phyloP scores from a whole-genome alignment of 2,888 invertebrate genomes.

The Pristionchus exspectatus region DNA sequence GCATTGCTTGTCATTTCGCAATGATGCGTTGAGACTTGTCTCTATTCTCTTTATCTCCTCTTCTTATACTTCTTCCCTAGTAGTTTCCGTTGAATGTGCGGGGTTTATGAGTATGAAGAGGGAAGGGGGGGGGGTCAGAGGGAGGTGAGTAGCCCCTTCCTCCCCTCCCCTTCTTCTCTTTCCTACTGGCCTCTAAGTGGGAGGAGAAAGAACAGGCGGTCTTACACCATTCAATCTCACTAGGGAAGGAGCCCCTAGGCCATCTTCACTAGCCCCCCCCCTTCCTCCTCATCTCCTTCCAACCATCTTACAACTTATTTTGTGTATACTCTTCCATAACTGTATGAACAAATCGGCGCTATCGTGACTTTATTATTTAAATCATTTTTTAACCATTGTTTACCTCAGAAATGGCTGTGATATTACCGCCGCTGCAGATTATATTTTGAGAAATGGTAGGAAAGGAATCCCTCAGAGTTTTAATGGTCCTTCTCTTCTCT shows the following conservation, averaged over 20 bases:
- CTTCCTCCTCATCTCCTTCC: not conserved
- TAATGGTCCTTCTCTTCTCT: too few relatives aligned
- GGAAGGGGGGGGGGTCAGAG: not conserved
- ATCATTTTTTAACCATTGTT: too few relatives aligned
- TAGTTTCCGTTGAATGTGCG: conserved; percentile 12
- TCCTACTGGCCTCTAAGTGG: not conserved
- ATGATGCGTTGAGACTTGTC: not conserved
- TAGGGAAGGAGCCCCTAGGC: conserved; percentile 16
- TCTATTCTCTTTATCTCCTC: not conserved
- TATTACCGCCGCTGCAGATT: too few relatives aligned
- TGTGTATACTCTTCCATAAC: not conserved
- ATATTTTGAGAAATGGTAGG: too few relatives aligned
- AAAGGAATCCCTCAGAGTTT: too few relatives aligned
- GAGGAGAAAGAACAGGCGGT: conserved; percentile 39
- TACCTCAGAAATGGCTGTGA: too few relatives aligned
- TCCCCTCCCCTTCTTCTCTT: not conserved
- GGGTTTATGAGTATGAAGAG: not conserved
- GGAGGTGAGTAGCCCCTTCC: conserved; percentile 5
- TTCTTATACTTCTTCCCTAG: conserved; percentile 16
- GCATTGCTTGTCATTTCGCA: not conserved
- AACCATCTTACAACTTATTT: not conserved
- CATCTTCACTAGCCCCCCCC: not conserved
- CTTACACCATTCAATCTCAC: conserved; percentile 17
- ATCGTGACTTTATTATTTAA: not conserved
- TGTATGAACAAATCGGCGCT: not conserved